A percentile compares a stretch with the other conserved stretches of the same genome.
Evolutionary conservation across 2,113 vertebrate species (phyloP).

Genomic region (Cairina moschata): DNA sequence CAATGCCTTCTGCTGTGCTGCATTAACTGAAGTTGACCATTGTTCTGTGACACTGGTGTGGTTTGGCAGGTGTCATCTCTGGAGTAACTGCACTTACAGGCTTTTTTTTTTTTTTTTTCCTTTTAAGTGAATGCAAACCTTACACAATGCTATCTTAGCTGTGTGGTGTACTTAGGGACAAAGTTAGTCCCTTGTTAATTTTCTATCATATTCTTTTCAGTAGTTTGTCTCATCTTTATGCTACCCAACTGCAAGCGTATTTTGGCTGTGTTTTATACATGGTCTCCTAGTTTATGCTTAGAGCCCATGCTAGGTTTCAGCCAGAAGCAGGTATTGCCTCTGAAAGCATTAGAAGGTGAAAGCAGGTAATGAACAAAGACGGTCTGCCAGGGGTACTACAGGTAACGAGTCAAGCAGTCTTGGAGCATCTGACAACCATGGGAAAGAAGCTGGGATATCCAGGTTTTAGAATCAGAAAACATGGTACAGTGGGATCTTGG

Average conservation of each 20-base stretch:
- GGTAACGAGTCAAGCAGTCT: not conserved
- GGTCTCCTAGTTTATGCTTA: not conserved
- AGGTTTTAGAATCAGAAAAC: not conserved
- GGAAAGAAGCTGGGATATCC: not conserved
- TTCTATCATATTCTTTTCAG: not conserved
- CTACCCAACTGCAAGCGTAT: not conserved
- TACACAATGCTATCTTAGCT: not conserved
- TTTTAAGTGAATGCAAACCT: not conserved
- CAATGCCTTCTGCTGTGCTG: not conserved
- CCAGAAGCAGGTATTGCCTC: not conserved
- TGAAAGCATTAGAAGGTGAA: not conserved
- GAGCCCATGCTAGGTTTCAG: not conserved
- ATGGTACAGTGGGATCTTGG: not conserved
- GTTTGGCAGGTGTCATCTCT: not conserved
- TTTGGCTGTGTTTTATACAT: not conserved
- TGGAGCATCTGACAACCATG: not conserved
- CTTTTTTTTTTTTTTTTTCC: not conserved
- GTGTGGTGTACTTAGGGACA: not conserved
- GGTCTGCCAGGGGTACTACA: not conserved
- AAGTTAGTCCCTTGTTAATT: not conserved
- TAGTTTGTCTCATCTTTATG: not conserved
- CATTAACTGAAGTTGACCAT: not conserved
- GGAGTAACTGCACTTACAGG: not conserved
- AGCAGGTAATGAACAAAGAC: not conserved
- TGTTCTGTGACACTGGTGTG: not conserved